Evolutionary conservation across 2,888 invertebrate species (phyloP), one percentile per base, ranked within the genome.

Genomic region (Matsumyia berberina): DNA sequence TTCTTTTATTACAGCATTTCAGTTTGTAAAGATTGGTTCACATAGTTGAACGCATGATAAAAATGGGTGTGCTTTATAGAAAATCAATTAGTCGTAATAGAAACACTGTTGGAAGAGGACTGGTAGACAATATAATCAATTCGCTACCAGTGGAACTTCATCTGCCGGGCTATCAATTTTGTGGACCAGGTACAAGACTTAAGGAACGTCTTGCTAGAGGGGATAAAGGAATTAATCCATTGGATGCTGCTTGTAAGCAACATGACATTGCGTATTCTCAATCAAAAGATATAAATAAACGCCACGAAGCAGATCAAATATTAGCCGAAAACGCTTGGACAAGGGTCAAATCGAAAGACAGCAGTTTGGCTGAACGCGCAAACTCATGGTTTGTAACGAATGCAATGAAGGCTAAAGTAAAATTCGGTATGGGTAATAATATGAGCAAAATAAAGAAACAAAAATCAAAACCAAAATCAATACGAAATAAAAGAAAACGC

Each of bases 101-200:
- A 66, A 44, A 66, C 11, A 17, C 5, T 49, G 6, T 31, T 19
- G 42, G 51, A 44, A 69, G 39, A 60, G 44, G 60, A n/a, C 69
- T 73, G n/a, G 6, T 73, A 62, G 19, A 88, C 60, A 76, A 42
- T 7, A 6, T 87, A 39, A 88, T 87, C 7, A 87, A 87, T 72
- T 82, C 81, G 19, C 60, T 88, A 49, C 88, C 88, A 12, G 15
- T 88, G 11, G 88, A 88, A 69, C 46, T 86, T 19, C 87, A 87
- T 87, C 29, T 87, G 31, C 87, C 87, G 9, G 88, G 87, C 1
- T 89, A 89, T 86, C 87, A 89, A 51, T 89, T 87, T 79, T 89
- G 88, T 81, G 89, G 87, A 19, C 88, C 88, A 11, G 88, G 89
- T 8, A 89, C 88, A 31, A 87, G 88, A 82, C 76, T 89, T 73